A percentile compares a stretch with the other conserved stretches of the same genome.
These are phyloP conservation scores for Hyalella azteca DNA, from an alignment of 2,888 invertebrate species.

Conservation along the genomic window DNA sequence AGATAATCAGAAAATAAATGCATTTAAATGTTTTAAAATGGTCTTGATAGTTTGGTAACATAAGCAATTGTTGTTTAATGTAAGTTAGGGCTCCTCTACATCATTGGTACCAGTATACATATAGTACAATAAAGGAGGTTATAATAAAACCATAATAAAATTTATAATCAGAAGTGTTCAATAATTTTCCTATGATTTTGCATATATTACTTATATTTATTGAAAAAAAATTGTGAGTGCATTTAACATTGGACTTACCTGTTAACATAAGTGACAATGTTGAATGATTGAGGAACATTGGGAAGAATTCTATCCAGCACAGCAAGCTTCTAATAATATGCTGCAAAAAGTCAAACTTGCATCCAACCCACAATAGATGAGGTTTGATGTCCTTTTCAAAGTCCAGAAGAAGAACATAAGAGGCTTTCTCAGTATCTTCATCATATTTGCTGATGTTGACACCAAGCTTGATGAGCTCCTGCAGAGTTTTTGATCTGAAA, in stretches of 20 bases:
- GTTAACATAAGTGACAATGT: background rate
- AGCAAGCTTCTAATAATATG: too few relatives aligned
- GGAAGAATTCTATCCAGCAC: background rate
- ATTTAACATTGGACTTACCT: slow-evolving; percentile 9
- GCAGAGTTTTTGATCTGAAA: background rate
- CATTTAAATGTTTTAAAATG: too few relatives aligned
- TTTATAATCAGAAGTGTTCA: background rate
- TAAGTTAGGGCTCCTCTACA: background rate
- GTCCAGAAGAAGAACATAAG: background rate
- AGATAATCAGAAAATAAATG: too few relatives aligned
- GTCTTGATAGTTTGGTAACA: too few relatives aligned
- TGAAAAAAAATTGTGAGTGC: too few relatives aligned
- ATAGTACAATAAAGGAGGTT: background rate
- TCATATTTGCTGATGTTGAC: slow-evolving; percentile 19
- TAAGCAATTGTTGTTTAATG: background rate
- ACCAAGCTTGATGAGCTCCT: slow-evolving; percentile 1
- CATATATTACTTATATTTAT: background rate
- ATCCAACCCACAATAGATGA: background rate
- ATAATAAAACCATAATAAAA: background rate
- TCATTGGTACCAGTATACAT: background rate
- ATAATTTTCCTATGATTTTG: background rate
- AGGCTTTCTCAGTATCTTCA: slow-evolving; percentile 6
- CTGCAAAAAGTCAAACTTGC: background rate
- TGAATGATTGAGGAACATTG: slow-evolving; percentile 6
- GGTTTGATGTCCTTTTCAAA: slow-evolving; percentile 7